These are phyloP conservation scores for Phrynocephalus vlangalii DNA, from an alignment of 2,797 vertebrate genomes.

Conservation along the genomic window DNA sequence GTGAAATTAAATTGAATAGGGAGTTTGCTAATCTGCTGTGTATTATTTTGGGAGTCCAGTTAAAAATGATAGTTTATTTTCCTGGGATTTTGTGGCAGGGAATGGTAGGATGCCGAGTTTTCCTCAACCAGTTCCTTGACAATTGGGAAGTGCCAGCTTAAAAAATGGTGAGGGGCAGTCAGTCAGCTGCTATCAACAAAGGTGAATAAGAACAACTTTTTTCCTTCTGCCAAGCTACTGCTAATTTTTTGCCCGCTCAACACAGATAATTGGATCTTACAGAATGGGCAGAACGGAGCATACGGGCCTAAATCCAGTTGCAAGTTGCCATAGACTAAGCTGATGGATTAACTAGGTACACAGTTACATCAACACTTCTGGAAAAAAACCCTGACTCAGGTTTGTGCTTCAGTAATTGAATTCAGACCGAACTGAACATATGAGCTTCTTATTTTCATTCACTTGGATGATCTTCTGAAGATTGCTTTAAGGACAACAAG, in stretches of 20 bases:
- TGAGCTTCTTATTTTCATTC: not conserved
- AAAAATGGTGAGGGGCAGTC: too few relatives aligned
- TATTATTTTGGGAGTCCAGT: not conserved
- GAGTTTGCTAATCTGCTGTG: not conserved
- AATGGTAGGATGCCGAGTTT: not conserved
- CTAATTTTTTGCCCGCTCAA: not conserved
- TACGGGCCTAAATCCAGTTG: not conserved
- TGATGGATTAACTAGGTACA: too few relatives aligned
- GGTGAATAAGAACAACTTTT: not conserved
- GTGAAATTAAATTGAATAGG: not conserved
- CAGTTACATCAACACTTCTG: too few relatives aligned
- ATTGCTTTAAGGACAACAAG: not conserved
- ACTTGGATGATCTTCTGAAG: not conserved
- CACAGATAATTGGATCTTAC: not conserved
- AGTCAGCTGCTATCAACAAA: not conserved
- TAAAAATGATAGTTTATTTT: not conserved
- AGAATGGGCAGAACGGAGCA: not conserved
- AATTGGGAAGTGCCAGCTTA: not conserved
- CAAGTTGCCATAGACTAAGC: too few relatives aligned
- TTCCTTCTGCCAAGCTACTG: not conserved
- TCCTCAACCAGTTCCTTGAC: not conserved
- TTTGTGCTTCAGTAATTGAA: too few relatives aligned
- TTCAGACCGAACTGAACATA: not conserved
- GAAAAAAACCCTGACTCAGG: too few relatives aligned
- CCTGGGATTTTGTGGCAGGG: not conserved